These are phyloP conservation scores for Plusia festucae DNA, from an alignment of 2,888 invertebrate genomes.

Conservation along the genomic window DNA sequence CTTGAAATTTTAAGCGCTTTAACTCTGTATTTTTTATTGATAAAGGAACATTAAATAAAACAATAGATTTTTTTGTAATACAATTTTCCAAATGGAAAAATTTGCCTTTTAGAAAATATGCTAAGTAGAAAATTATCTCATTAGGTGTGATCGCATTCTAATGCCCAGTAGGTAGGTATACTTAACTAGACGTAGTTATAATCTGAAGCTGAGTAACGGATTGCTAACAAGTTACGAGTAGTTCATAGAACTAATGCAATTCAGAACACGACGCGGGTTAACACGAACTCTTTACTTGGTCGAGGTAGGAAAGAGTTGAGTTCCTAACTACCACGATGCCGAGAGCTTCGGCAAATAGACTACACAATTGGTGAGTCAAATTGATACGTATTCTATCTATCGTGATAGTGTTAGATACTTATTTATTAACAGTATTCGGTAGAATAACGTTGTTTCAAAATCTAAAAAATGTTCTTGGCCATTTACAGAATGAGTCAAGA, in stretches of 20 bases:
- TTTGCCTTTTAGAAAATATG: too few species aligned
- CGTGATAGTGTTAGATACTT: too few species aligned
- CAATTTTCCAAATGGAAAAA: too few species aligned
- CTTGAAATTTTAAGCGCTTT: too few species aligned
- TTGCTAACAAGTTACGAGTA: constrained; percentile 34
- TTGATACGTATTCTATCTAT: background rate
- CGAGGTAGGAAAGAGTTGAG: constrained; percentile 32
- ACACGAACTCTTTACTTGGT: constrained; percentile 23
- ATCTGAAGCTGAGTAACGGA: constrained; percentile 32
- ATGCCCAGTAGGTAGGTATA: constrained; percentile 2
- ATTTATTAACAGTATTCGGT: background rate
- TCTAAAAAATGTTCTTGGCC: background rate
- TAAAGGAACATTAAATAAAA: too few species aligned
- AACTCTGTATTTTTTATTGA: too few species aligned
- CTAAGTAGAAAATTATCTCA: too few species aligned
- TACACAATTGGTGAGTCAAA: background rate
- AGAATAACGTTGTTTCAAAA: background rate
- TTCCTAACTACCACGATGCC: constrained; percentile 19
- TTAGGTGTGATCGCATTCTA: constrained; percentile 32
- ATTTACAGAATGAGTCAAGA: too few species aligned
- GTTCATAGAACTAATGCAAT: constrained; percentile 40
- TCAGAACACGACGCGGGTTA: constrained; percentile 32
- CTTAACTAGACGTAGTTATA: constrained; percentile 23
- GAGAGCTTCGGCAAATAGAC: constrained; percentile 12
- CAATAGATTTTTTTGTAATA: too few species aligned